A percentile compares a stretch with the other conserved stretches of the same genome.
These are phyloP conservation scores for Drosophila demipolita DNA, from an alignment of 2,888 invertebrate genomes.

Conservation along the genomic window DNA sequence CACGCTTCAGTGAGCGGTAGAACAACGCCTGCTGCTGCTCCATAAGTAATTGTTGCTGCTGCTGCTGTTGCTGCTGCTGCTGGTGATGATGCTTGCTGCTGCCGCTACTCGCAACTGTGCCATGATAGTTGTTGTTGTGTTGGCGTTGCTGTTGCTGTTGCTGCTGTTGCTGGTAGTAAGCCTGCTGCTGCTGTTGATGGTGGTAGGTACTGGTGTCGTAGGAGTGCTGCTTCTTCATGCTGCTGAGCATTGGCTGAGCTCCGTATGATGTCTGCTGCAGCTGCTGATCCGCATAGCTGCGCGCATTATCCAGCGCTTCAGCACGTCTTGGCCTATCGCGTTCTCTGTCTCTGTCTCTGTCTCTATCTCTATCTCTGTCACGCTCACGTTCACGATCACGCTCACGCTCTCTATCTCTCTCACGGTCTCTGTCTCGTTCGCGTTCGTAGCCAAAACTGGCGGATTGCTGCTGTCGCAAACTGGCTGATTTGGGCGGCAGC, in stretches of 20 bases:
- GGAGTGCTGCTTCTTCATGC: conserved; percentile 82
- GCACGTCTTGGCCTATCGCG: conserved; percentile 80
- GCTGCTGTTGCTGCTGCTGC: conserved; percentile 68
- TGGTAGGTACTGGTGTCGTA: conserved; percentile 80
- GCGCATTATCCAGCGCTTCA: conserved; percentile 82
- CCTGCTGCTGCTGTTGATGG: conserved; percentile 74
- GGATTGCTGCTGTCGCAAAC: conserved; percentile 80
- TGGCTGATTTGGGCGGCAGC: conserved; percentile 83
- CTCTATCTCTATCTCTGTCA: conserved; percentile 41
- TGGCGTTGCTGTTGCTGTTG: conserved; percentile 55
- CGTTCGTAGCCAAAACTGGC: conserved; percentile 79
- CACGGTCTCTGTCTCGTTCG: conserved; percentile 72
- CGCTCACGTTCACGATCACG: conserved; percentile 38
- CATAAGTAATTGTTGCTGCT: conserved; percentile 56
- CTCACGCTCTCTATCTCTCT: conserved; percentile 41
- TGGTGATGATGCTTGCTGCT: conserved; percentile 60
- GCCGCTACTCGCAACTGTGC: conserved; percentile 40
- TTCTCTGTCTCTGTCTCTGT: conserved; percentile 32
- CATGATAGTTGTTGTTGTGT: conserved; percentile 71
- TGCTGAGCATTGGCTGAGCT: conserved; percentile 54
- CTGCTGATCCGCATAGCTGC: conserved; percentile 80
- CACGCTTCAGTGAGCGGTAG: conserved; percentile 86
- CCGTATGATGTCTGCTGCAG: conserved; percentile 47
- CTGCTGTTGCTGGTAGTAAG: conserved; percentile 60
- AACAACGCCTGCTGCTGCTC: conserved; percentile 80